A percentile compares a stretch with the other conserved stretches of the same genome.
Evolutionary conservation across 2,113 vertebrate species (phyloP).

Genomic region (Rattus rattus): DNA sequence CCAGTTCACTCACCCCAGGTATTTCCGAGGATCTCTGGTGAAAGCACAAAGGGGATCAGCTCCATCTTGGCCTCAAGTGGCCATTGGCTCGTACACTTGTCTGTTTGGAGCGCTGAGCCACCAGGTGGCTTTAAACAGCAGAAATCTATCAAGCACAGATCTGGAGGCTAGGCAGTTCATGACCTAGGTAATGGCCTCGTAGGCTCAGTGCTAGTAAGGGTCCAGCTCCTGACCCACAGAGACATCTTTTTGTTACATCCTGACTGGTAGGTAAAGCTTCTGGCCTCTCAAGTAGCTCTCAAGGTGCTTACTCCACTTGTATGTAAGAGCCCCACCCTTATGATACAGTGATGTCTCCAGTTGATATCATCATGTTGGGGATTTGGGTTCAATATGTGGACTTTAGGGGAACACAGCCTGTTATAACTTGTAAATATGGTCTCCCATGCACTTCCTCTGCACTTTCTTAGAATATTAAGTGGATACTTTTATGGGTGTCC

Average conservation of each 20-base stretch:
- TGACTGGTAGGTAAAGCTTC: background rate
- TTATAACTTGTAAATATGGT: background rate
- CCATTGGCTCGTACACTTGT: background rate
- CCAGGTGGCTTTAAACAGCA: background rate
- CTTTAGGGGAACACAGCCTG: background rate
- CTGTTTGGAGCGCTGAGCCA: background rate
- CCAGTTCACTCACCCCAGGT: background rate
- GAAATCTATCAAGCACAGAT: background rate
- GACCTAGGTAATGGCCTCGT: background rate
- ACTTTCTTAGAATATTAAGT: background rate
- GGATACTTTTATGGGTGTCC: background rate
- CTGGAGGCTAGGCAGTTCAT: background rate
- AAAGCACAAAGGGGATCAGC: rapidly evolving
- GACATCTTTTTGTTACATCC: background rate
- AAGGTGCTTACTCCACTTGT: too few species aligned
- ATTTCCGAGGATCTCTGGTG: background rate
- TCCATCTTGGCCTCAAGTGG: background rate
- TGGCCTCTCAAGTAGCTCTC: background rate
- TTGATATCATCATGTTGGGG: background rate
- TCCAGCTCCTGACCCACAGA: too few species aligned
- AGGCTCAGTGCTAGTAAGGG: too few species aligned
- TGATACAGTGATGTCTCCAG: background rate
- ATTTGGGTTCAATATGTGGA: background rate
- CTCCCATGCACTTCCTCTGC: background rate
- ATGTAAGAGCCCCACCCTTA: too few species aligned